These are phyloP conservation scores for Latheticus oryzae DNA, from an alignment of 2,888 invertebrate genomes.

Conservation along the genomic window DNA sequence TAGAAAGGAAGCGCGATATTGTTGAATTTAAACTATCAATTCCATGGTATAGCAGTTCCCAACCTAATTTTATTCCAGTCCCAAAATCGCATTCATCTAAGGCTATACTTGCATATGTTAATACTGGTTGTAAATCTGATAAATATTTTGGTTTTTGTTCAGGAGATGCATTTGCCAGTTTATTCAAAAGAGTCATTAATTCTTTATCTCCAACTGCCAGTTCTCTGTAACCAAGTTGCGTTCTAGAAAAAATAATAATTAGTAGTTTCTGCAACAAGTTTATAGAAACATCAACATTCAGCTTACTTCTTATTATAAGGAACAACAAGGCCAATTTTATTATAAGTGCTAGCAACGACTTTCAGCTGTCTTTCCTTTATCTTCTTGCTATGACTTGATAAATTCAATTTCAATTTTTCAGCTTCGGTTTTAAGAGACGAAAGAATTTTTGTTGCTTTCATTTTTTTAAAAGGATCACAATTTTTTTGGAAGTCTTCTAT, in stretches of 20 bases:
- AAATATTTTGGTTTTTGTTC: conserved; percentile 72
- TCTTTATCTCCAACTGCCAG: conserved; percentile 60
- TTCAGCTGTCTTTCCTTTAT: conserved; percentile 74
- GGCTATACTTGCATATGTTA: conserved; percentile 88
- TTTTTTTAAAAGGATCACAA: conserved; percentile 73
- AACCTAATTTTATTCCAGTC: conserved; percentile 88
- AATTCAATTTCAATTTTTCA: conserved; percentile 69
- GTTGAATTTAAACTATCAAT: conserved; percentile 75
- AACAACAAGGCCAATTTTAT: conserved; percentile 86
- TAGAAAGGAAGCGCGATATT: conserved; percentile 73
- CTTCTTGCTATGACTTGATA: conserved; percentile 70
- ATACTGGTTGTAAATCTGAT: conserved; percentile 79
- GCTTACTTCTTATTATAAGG: conserved; percentile 79
- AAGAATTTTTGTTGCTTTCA: conserved; percentile 71
- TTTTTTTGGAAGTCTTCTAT: conserved; percentile 70
- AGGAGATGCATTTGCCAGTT: conserved; percentile 72
- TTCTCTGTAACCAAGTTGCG: conserved; percentile 86
- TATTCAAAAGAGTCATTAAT: conserved; percentile 76
- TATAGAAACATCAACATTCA: conserved; percentile 25
- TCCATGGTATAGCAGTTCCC: conserved; percentile 86
- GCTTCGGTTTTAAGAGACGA: conserved; percentile 74
- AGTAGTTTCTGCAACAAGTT: not conserved
- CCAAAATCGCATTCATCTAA: conserved; percentile 97
- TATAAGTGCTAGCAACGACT: conserved; percentile 79
- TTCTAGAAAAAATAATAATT: conserved; percentile 58